These are phyloP conservation scores for Amphiprion ocellaris DNA, from an alignment of 2,113 vertebrate species.

Conservation along the genomic window DNA sequence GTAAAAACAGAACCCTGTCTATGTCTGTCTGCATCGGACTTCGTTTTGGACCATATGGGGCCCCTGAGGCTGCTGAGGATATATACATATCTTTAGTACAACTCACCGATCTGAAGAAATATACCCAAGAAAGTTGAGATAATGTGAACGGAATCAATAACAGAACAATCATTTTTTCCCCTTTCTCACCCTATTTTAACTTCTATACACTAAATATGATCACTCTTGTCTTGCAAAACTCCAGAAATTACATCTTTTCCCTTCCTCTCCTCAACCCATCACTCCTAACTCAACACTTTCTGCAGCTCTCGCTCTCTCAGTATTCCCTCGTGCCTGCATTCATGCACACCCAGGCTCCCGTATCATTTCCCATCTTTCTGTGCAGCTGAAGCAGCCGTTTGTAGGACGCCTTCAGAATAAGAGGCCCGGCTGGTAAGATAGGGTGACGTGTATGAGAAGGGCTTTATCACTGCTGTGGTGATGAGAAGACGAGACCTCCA, in stretches of 20 bases:
- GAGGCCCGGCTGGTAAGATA: conserved; percentile 37
- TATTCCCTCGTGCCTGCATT: conserved; percentile 13
- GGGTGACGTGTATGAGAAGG: conserved; percentile 51
- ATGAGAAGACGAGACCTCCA: conserved; percentile 33
- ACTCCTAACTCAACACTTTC: conserved; percentile 1
- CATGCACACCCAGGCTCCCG: not conserved
- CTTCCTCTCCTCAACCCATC: not conserved
- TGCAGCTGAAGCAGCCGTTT: conserved; percentile 32
- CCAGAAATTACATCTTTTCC: not conserved
- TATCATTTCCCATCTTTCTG: conserved; percentile 32
- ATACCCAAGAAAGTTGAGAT: too few species aligned
- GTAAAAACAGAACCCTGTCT: not conserved
- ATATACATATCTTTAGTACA: too few species aligned
- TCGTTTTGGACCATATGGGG: too few species aligned
- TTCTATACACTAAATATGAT: not conserved
- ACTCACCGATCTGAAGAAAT: too few species aligned
- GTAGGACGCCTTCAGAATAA: conserved; percentile 31
- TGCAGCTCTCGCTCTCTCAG: conserved; percentile 18
- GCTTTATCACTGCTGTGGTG: conserved; percentile 38
- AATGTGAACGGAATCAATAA: too few species aligned
- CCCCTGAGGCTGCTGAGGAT: too few species aligned
- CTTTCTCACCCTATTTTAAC: not conserved
- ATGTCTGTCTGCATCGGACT: not conserved
- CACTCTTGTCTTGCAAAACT: too few species aligned
- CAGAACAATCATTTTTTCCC: too few species aligned